A percentile compares a stretch with the other conserved stretches of the same genome.
Evolutionary conservation across 2,797 vertebrate genomes (phyloP).

Genomic region (Smutsia gigantea): DNA sequence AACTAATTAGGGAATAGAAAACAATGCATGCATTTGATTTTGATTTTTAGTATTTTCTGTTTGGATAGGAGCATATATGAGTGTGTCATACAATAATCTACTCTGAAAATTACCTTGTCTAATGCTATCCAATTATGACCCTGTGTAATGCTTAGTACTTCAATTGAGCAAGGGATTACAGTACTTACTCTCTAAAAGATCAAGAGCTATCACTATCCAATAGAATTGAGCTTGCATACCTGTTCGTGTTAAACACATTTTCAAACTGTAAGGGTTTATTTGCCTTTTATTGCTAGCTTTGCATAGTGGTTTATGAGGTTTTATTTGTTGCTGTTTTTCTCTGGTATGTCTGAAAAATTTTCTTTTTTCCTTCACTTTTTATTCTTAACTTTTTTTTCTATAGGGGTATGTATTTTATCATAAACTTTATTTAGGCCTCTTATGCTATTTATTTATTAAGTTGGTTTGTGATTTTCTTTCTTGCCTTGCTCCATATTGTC

Average conservation of each 20-base stretch:
- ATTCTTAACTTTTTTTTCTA: conserved; percentile 15
- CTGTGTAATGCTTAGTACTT: neutral
- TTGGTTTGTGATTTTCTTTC: conserved; percentile 31
- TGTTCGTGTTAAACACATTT: neutral
- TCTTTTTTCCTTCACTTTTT: neutral
- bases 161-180: neutral
- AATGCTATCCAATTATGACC: neutral
- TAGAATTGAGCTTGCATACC: neutral
- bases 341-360: neutral
- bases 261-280: neutral
- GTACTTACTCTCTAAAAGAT: neutral
- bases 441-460: neutral
- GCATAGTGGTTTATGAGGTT: neutral
- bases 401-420: neutral
- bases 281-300: neutral
- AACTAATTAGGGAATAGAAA: neutral
- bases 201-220: neutral
- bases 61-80: neutral
- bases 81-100: neutral
- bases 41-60: neutral
- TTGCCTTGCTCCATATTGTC: neutral
- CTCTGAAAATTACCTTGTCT: neutral
- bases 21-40: neutral
- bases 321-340: neutral
- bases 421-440: neutral